Base-by-base conservation (phyloP, 2,888 invertebrate genomes). In the Phania funesta region DNA sequence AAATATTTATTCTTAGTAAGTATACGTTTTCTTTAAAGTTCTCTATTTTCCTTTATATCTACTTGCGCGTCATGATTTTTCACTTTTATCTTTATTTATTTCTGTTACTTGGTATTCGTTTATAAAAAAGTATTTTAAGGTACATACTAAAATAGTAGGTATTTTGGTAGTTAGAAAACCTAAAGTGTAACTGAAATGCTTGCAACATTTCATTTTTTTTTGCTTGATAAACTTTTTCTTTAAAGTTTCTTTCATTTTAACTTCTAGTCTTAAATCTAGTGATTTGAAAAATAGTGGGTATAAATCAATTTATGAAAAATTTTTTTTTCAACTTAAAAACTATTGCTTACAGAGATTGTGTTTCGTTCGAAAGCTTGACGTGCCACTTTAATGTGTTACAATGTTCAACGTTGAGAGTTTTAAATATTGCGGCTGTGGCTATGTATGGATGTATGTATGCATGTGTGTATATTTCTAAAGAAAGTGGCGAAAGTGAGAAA, bases 111-210 rank as follows among this genome's bases (percentile, higher is more conserved):
- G 58, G 70, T 73, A 62, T 82, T 83, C 67, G 62, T 65, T 76
- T 73, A 74, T 76, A 85, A 87, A 85, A 87, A 86, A 85, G 86
- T 86, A 29, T 60, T 58, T 82, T 85, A 86, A 88, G 88, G 88
- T 88, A 88, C 88, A 83, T 86, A 88, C 87, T 88, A 88, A 88
- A 88, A 87, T 88, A 88, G 88, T 88, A 88, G 88, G 87, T 88
- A 87, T 81, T 79, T 81, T 73, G 80, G 79, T 88, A 87, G 86
- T 86, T 87, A 85, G 87, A 87, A 87, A 80, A 80, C 62, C 73
- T 71, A 73, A 83, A 82, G 56, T 65, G 35, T 64, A 52, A 82
- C 74, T n/a, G 24, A 58, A 70, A 65, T 38, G 20, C 46, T 54
- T 29, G 9, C 20, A 67, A 46, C 86, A 75, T 84, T 84, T 41